A percentile compares a stretch with the other conserved stretches of the same genome.
phyloP scores from a whole-genome alignment of 2,888 invertebrate genomes.

The Tanypteryx hageni region DNA sequence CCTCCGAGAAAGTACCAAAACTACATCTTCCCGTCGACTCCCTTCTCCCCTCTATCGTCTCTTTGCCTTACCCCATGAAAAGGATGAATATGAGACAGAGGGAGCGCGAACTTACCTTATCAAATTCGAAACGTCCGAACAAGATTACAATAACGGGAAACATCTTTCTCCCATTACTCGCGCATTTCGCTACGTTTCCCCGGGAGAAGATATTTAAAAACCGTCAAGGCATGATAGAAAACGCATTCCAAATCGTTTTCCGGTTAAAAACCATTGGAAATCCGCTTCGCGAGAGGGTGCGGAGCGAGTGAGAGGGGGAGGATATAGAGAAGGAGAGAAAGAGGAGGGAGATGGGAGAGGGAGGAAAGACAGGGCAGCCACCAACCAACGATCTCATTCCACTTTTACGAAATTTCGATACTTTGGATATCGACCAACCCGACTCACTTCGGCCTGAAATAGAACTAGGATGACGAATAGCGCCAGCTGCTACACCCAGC shows the following conservation, averaged over 20 bases:
- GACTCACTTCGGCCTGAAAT: constrained; percentile 58
- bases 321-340: background rate
- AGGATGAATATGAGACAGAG: background rate
- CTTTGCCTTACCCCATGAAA: background rate
- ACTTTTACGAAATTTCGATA: constrained; percentile 63
- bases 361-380: background rate
- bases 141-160: constrained; percentile 12
- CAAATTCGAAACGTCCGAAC: background rate
- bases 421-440: constrained; percentile 61
- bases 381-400: constrained; percentile 52
- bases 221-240: constrained; percentile 31
- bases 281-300: background rate
- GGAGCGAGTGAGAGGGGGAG: background rate
- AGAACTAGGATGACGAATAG: constrained; percentile 63
- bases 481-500: constrained; percentile 46
- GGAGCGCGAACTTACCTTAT: background rate
- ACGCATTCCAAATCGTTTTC: constrained; percentile 60
- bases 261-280: constrained; percentile 56
- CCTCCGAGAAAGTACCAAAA: too few species aligned
- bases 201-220: constrained; percentile 37
- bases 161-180: constrained; percentile 26
- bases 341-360: background rate
- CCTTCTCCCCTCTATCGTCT: background rate
- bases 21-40: too few species aligned
- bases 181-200: background rate